Conservation (phyloP, 2,888 invertebrate species). For the Dryobota labecula region DNA sequence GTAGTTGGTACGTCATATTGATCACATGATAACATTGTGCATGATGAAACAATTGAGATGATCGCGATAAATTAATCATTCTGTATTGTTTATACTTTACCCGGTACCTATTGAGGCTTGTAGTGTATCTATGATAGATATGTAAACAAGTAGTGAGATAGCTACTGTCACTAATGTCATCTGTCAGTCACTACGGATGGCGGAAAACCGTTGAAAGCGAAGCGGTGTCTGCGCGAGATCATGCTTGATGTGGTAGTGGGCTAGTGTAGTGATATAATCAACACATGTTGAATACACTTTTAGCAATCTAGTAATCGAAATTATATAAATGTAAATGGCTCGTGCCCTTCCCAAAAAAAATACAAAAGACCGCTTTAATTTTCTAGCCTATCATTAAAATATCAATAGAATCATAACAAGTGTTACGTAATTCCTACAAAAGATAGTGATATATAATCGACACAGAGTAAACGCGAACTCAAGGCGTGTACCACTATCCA, state of each 20-base stretch:
- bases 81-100: background rate
- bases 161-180: too few species aligned
- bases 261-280: too few species aligned
- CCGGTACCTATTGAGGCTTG: too few species aligned
- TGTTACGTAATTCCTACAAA: slow-evolving; percentile 53
- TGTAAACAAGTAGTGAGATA: too few species aligned
- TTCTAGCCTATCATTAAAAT: slow-evolving; percentile 22
- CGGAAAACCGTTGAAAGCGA: too few species aligned
- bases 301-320: background rate
- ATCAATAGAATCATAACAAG: slow-evolving; percentile 55
- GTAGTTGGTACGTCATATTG: background rate
- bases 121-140: too few species aligned
- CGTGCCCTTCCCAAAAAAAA: background rate
- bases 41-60: slow-evolving; percentile 29
- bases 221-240: too few species aligned
- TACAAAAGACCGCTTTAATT: slow-evolving; percentile 12
- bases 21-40: slow-evolving; percentile 35
- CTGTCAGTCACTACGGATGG: too few species aligned
- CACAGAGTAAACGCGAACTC: slow-evolving; percentile 53
- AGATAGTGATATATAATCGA: slow-evolving; percentile 57
- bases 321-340: background rate
- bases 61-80: slow-evolving; percentile 21
- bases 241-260: too few species aligned
- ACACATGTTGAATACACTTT: too few species aligned
- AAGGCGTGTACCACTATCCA: slow-evolving; percentile 68